Percentiles rank a stretch among this genome's conserved stretches.
phyloP scores from a whole-genome alignment of 2,888 invertebrate genomes.

The Alviniconcha strummeri region DNA sequence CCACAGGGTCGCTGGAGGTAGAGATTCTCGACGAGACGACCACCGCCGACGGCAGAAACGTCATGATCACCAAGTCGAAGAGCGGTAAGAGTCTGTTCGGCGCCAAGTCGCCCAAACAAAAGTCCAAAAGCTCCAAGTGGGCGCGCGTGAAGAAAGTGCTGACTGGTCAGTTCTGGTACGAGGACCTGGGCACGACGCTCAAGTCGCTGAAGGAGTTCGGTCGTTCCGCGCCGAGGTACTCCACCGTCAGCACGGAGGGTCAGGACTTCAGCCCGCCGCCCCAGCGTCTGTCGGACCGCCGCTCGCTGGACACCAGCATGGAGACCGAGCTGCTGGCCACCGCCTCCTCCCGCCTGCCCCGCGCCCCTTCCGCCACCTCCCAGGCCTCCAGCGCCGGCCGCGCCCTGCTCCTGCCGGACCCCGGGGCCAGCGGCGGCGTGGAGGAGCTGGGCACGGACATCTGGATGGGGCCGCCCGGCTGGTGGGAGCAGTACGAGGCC shows the following conservation, averaged over 20 bases:
- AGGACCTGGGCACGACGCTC: conserved; percentile 59
- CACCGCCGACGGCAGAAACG: conserved; percentile 38
- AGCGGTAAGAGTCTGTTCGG: conserved; percentile 46
- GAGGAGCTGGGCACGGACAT: conserved; percentile 51
- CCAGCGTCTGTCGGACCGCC: conserved; percentile 39
- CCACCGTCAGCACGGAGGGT: conserved; percentile 34
- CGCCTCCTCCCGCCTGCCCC: conserved; percentile 36
- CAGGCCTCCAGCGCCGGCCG: conserved; percentile 58
- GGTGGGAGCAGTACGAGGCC: conserved; percentile 62
- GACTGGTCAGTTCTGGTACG: conserved; percentile 71
- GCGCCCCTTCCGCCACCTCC: conserved; percentile 56
- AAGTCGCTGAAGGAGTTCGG: conserved; percentile 57
- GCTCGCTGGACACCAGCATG: conserved; percentile 58
- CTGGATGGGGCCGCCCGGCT: conserved; percentile 67
- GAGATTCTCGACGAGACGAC: conserved; percentile 59
- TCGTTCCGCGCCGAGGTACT: conserved; percentile 46
- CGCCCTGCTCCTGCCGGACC: conserved; percentile 30
- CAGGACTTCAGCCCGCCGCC: conserved; percentile 38
- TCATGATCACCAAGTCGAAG: conserved; percentile 44
- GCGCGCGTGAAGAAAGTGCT: conserved; percentile 92
- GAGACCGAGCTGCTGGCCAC: conserved; percentile 52
- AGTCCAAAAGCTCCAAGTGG: conserved; percentile 84
- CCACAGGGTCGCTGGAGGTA: conserved; percentile 66
- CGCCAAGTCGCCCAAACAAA: conserved; percentile 57
- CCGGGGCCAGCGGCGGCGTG: conserved; percentile 25